Evolutionary conservation across 2,113 vertebrate genomes (phyloP), one percentile per base, ranked within the genome.

Genomic region (Centrocercus urophasianus): DNA sequence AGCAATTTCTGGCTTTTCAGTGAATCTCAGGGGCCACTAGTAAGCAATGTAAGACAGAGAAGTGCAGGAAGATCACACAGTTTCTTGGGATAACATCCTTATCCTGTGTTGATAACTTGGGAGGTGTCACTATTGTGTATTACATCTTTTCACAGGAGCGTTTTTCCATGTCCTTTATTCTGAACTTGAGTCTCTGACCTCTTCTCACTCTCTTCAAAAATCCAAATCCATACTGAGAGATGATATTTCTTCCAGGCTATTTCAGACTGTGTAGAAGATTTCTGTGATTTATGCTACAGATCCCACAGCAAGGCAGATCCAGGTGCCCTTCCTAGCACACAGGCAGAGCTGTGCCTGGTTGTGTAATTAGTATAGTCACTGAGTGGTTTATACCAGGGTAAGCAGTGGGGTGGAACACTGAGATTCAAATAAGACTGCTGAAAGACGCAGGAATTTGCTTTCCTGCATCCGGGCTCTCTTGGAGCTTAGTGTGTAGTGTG

Each of bases 21-120:
- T 34, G 60, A 89, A 78, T 67, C 16, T 16, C 6, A 59, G 27
- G 34, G 13, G 15, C 2, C 7, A 11, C 47, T 32, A 77, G 11
- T 40, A 66, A 54, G 28, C 20, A 70, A 74, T 16, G 83, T 10
- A 54, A 74, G 8, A 24, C 5, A 45, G 6, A 66, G 15, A 57
- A 92, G 2, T 12, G 2, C 48, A 22, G n/a, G 60, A 64, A n/a
- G n/a, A 76, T 9, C 9, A 48, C 30, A 79, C 0, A 9, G 1
- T 43, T 65, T 8, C 36, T 88, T 64, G 32, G 38, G 32, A 3
- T 27, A 50, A 4, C 38, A 28, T 5, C 17, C n/a, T 73, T 43
- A 57, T 43, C 9, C 36, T 47, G 1, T 14, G 4, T 36, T 27
- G 13, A 15, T 21, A 73, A 13, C 15, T 19, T 0, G 0, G 7